Evolutionary conservation across 2,888 invertebrate genomes (phyloP).

Genomic region (Orthonychiurus folsomi): DNA sequence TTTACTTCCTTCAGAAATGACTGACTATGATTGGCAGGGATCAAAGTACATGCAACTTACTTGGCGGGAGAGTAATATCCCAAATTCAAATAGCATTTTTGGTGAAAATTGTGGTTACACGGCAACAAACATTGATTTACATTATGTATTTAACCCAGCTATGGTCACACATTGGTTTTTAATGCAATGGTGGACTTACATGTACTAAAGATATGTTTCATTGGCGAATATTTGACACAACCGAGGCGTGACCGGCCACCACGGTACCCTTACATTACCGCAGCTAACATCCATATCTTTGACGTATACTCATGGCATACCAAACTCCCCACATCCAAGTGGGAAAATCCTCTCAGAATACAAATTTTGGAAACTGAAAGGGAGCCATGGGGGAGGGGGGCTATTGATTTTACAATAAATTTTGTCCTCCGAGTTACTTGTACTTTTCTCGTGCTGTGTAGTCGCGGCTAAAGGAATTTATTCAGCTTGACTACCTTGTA

Average conservation of each 20-base stretch:
- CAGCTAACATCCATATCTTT: background rate
- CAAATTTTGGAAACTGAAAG: constrained; percentile 19
- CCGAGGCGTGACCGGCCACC: too few relatives aligned
- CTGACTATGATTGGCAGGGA: too few relatives aligned
- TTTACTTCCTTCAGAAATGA: too few relatives aligned
- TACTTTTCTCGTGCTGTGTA: constrained; percentile 12
- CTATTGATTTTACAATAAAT: constrained; percentile 38
- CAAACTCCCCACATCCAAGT: background rate
- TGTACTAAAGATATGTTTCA: background rate
- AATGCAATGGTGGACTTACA: too few relatives aligned
- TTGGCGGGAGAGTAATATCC: too few relatives aligned
- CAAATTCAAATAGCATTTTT: too few relatives aligned
- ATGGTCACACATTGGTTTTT: too few relatives aligned
- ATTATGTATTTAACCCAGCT: too few relatives aligned
- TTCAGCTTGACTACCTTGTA: background rate
- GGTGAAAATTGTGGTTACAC: too few relatives aligned
- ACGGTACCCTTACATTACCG: background rate
- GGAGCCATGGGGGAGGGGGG: constrained; percentile 13
- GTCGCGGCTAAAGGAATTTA: background rate
- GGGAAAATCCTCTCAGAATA: constrained; percentile 33
- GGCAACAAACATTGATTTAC: too few relatives aligned
- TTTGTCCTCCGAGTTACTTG: constrained; percentile 13
- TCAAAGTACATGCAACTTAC: too few relatives aligned
- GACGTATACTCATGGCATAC: background rate
- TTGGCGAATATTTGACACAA: too few relatives aligned